Percentiles rank a stretch among this genome's conserved stretches.
Conservation (phyloP, 1,140 invertebrate species). For the Ceratina japonica region DNA sequence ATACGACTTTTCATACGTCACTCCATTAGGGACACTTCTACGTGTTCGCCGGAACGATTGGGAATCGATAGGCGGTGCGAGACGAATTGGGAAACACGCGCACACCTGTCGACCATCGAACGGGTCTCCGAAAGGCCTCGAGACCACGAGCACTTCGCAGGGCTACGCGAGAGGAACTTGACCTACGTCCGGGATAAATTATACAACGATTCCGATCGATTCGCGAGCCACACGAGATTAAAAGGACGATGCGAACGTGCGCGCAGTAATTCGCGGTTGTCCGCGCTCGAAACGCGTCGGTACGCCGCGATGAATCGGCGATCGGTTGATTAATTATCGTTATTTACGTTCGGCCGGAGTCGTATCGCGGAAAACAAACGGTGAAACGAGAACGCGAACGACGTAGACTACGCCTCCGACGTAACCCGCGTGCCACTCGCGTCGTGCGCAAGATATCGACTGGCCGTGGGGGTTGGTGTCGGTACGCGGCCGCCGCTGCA, state of each 20-base stretch:
- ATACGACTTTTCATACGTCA: conserved; percentile 23
- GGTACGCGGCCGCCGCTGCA: conserved; percentile 49
- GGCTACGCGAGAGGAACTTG: conserved; percentile 49
- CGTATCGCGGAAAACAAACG: background rate
- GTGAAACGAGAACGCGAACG: background rate
- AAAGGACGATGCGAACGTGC: background rate
- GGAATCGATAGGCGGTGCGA: conserved; percentile 24
- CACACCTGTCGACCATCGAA: conserved; percentile 38
- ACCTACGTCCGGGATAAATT: conserved; percentile 57
- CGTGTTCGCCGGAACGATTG: conserved; percentile 24
- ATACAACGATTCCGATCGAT: conserved; percentile 59
- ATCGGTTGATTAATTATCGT: background rate
- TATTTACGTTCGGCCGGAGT: background rate
- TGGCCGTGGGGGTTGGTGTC: conserved; percentile 69
- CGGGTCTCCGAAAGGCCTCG: background rate
- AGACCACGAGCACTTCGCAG: background rate
- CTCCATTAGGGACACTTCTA: conserved; percentile 36
- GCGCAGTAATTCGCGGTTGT: no score
- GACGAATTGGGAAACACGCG: background rate
- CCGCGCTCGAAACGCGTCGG: background rate
- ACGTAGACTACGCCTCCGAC: conserved; percentile 45
- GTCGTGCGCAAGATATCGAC: conserved; percentile 69
- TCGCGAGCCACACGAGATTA: background rate
- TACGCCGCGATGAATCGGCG: background rate
- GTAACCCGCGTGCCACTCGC: conserved; percentile 17